Evolutionary conservation across 2,797 vertebrate genomes (phyloP).

Genomic region (Staurois parvus): DNA sequence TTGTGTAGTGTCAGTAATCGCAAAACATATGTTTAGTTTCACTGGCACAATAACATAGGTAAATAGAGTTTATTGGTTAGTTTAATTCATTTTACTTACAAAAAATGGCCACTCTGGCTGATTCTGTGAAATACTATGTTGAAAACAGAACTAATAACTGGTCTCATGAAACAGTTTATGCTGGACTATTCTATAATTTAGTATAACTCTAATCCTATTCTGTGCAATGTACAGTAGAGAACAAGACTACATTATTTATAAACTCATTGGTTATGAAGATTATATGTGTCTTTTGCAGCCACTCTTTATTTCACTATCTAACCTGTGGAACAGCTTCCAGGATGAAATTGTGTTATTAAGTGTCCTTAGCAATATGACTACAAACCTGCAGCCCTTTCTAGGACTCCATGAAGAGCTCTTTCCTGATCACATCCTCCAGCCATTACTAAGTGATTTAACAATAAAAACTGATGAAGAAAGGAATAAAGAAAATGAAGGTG

Average conservation of each 20-base stretch:
- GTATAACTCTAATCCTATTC: background rate
- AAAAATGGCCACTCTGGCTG: too few species aligned
- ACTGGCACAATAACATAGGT: too few species aligned
- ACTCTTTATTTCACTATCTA: constrained; percentile 82
- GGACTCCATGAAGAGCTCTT: constrained; percentile 77
- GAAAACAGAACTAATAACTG: too few species aligned
- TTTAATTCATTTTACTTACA: too few species aligned
- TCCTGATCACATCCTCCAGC: constrained; percentile 73
- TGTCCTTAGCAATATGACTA: constrained; percentile 76
- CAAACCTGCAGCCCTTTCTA: constrained; percentile 80
- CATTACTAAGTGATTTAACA: constrained; percentile 75
- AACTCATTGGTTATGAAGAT: background rate
- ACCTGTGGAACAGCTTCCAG: constrained; percentile 84
- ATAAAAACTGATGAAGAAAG: constrained; percentile 85
- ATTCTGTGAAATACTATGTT: too few species aligned
- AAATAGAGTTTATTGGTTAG: too few species aligned
- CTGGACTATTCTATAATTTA: too few species aligned
- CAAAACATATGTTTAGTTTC: too few species aligned
- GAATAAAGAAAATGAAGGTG: constrained; percentile 81
- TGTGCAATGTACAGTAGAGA: background rate
- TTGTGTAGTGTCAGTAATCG: too few species aligned
- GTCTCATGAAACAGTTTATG: too few species aligned
- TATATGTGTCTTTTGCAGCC: constrained; percentile 75
- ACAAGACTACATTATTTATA: background rate
- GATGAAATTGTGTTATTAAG: constrained; percentile 84